These are phyloP conservation scores for Cetoscarus ocellatus DNA, from an alignment of 2,797 vertebrate genomes.

Conservation along the genomic window DNA sequence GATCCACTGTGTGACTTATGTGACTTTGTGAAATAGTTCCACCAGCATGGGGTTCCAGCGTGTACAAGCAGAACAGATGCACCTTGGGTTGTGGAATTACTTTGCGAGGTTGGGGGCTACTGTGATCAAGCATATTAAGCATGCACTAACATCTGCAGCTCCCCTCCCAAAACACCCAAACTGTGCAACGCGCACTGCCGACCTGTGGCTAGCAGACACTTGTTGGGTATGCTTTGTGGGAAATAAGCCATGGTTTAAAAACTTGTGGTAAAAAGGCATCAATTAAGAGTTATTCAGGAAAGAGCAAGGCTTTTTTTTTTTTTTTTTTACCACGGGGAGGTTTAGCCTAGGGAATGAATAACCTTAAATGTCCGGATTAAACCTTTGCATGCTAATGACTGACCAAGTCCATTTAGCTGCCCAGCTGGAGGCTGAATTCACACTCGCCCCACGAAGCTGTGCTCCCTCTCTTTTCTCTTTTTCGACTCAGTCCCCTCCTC, in stretches of 20 bases:
- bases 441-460: constrained; percentile 56
- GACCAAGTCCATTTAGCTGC: constrained; percentile 60
- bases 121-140: constrained; percentile 72
- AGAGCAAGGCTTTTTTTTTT: constrained; percentile 33
- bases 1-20: constrained; percentile 59
- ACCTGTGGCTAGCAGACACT: constrained; percentile 26
- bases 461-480: constrained; percentile 34
- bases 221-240: constrained; percentile 19
- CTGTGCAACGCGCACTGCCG: constrained; percentile 11
- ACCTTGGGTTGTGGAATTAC: constrained; percentile 68
- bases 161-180: constrained; percentile 20
- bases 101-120: constrained; percentile 67
- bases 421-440: constrained; percentile 78
- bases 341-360: constrained; percentile 73
- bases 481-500: background rate
- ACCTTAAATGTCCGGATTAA: constrained; percentile 77
- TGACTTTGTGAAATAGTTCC: constrained; percentile 77
- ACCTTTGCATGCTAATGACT: constrained; percentile 81
- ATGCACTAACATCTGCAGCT: constrained; percentile 73
- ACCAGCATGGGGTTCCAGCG: constrained; percentile 62
- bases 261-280: constrained; percentile 38
- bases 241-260: constrained; percentile 34
- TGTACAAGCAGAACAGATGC: constrained; percentile 75
- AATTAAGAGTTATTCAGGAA: constrained; percentile 57
- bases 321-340: constrained; percentile 39